A percentile compares a stretch with the other conserved stretches of the same genome.
Conservation (phyloP, 2,888 invertebrate species). For the Escarpia spicata region DNA sequence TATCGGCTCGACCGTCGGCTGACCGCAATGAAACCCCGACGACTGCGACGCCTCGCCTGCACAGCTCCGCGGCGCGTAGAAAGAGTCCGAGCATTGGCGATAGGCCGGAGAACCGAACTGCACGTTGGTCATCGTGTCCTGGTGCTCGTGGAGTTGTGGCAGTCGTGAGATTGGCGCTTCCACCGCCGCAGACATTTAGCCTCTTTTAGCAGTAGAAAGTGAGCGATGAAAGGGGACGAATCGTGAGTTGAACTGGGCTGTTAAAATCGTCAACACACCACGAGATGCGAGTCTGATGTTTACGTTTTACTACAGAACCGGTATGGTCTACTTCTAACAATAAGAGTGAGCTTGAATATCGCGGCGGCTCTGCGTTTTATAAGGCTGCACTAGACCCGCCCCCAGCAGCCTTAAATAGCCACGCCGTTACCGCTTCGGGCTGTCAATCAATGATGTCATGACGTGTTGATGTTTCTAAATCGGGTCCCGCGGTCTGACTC, state of each 20-base stretch:
- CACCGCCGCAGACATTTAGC: constrained; percentile 5
- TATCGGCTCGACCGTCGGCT: background rate
- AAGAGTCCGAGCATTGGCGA: background rate
- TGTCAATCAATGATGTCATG: constrained; percentile 6
- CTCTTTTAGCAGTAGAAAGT: background rate
- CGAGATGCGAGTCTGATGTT: too few relatives aligned
- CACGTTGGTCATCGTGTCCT: background rate
- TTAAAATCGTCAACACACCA: background rate
- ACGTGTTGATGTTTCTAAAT: background rate
- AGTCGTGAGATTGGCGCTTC: background rate
- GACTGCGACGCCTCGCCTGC: background rate
- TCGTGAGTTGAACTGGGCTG: background rate
- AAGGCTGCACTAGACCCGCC: background rate
- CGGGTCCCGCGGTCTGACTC: background rate
- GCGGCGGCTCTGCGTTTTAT: background rate
- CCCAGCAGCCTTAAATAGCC: background rate
- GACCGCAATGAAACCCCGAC: background rate
- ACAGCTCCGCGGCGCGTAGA: background rate
- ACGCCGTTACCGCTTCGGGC: background rate
- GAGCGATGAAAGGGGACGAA: constrained; percentile 1
- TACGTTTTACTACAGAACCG: too few relatives aligned
- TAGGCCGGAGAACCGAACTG: background rate
- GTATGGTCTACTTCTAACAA: background rate
- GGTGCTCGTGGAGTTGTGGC: background rate
- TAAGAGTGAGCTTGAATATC: background rate